A percentile compares a stretch with the other conserved stretches of the same genome.
These are phyloP conservation scores for Calidris pygmaea DNA, from an alignment of 2,113 vertebrate species.

Conservation along the genomic window DNA sequence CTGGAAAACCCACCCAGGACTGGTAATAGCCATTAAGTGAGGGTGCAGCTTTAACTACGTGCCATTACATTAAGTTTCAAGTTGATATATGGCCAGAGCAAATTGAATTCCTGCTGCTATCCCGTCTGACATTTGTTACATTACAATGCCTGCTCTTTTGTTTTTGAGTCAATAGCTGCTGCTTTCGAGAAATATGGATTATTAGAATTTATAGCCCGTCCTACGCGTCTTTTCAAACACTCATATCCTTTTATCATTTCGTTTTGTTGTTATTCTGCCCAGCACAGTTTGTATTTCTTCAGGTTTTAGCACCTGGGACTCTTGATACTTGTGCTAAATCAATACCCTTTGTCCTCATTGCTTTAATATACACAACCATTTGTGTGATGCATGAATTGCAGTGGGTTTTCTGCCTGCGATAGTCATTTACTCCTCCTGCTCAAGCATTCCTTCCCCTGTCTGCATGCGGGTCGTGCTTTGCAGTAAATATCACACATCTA, in stretches of 20 bases:
- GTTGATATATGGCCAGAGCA: slow-evolving; percentile 67
- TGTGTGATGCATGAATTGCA: slow-evolving; percentile 71
- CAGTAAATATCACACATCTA: slow-evolving; percentile 29
- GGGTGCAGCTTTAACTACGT: slow-evolving; percentile 66
- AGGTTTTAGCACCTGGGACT: slow-evolving; percentile 70
- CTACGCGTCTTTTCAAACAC: slow-evolving; percentile 61
- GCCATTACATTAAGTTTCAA: slow-evolving; percentile 68
- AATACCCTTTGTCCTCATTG: slow-evolving; percentile 71
- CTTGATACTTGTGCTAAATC: slow-evolving; percentile 68
- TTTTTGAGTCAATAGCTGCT: slow-evolving; percentile 74
- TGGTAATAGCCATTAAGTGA: slow-evolving; percentile 69
- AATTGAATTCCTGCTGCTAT: slow-evolving; percentile 74
- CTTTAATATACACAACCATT: slow-evolving; percentile 71
- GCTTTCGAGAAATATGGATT: slow-evolving; percentile 76
- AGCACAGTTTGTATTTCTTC: slow-evolving; percentile 66
- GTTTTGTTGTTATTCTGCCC: slow-evolving; percentile 66
- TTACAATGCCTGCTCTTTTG: slow-evolving; percentile 70
- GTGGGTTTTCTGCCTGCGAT: slow-evolving; percentile 44
- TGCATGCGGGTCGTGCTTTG: not conserved
- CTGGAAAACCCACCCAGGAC: slow-evolving; percentile 63
- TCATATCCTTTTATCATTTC: slow-evolving; percentile 74
- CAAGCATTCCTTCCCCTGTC: slow-evolving; percentile 5
- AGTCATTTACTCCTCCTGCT: slow-evolving; percentile 53
- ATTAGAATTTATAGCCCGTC: slow-evolving; percentile 74
- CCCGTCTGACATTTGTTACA: slow-evolving; percentile 72